Evolutionary conservation across 35 echinoderm and acorn worm genomes (phyloP).

Genomic region (Apostichopus parvimensis): DNA sequence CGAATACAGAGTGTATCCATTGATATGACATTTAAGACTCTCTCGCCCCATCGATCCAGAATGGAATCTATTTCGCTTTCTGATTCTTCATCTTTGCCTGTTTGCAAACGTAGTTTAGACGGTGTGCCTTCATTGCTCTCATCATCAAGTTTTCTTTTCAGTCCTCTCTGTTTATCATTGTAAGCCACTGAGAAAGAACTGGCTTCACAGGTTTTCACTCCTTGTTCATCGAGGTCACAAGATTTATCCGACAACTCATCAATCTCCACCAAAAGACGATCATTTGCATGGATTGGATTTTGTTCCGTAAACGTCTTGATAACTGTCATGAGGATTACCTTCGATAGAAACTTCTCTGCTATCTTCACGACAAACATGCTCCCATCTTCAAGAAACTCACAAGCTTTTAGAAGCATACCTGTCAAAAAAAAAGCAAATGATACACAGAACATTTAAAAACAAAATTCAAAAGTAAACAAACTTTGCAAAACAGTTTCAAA

Average conservation of each 20-base stretch:
- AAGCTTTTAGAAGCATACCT: neutral
- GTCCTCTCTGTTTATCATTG: neutral
- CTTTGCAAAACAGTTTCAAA: no score
- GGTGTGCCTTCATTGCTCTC: neutral
- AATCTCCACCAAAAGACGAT: neutral
- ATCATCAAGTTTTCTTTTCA: neutral
- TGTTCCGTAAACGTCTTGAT: neutral
- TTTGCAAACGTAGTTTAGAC: no score
- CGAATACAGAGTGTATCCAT: neutral
- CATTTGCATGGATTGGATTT: neutral
- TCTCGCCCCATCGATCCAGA: neutral
- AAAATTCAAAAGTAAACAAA: no score
- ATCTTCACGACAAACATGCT: constrained; percentile 21
- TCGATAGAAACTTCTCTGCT: constrained; percentile 1
- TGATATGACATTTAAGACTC: neutral
- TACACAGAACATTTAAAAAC: no score
- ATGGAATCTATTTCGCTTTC: neutral
- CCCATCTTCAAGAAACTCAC: neutral
- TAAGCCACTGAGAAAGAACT: neutral
- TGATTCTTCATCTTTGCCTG: neutral
- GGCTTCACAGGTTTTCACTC: neutral
- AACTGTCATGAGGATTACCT: neutral
- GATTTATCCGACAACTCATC: neutral
- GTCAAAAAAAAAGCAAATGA: neutral
- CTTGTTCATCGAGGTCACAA: neutral